These are phyloP conservation scores for Limnephilus auricula DNA, from an alignment of 2,888 invertebrate species.

Conservation along the genomic window DNA sequence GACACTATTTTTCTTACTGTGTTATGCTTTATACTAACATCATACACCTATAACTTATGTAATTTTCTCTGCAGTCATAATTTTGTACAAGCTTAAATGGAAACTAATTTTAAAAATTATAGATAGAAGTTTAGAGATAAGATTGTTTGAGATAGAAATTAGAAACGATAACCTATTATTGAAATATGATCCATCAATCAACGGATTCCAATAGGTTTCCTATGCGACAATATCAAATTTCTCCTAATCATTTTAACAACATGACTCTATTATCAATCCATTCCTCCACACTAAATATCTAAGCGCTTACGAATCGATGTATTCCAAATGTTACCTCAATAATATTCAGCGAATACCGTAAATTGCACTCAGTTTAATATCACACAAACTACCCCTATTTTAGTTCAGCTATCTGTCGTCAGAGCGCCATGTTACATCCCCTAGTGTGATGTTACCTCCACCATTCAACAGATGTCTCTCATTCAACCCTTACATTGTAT, in stretches of 20 bases:
- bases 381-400: constrained; percentile 34
- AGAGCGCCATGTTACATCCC: constrained; percentile 39
- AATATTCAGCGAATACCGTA: not conserved
- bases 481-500: not conserved
- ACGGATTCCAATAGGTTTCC: not conserved
- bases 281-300: not conserved
- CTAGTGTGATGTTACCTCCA: not conserved
- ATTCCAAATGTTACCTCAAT: not conserved
- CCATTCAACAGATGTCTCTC: constrained; percentile 45
- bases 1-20: too few species aligned
- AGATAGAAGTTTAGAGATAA: not conserved
- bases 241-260: not conserved
- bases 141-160: not conserved
- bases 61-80: too few species aligned
- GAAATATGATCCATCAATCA: not conserved
- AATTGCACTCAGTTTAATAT: not conserved
- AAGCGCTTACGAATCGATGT: not conserved
- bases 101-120: too few species aligned
- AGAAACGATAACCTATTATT: not conserved
- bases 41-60: too few species aligned
- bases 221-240: not conserved
- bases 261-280: not conserved
- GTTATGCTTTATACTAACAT: too few species aligned
- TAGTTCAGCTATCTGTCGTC: constrained; percentile 47
- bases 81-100: too few species aligned